Evolutionary conservation across 2,888 invertebrate genomes (phyloP), one percentile per base, ranked within the genome.

Genomic region (Lydus trimaculatus): DNA sequence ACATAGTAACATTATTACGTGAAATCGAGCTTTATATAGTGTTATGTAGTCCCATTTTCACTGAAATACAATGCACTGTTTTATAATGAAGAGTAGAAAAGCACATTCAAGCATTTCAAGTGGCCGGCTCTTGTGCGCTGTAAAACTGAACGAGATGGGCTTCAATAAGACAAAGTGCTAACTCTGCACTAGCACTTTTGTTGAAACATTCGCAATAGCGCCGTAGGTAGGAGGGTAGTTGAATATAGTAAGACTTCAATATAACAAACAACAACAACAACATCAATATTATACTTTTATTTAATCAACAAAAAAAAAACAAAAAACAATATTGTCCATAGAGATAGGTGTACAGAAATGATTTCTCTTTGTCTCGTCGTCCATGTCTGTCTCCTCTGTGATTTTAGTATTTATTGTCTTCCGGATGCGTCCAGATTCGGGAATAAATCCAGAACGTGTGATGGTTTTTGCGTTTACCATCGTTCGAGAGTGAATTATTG

Each of bases 101-200:
- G 80, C 78, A 79, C 80, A 80, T 80, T 79, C 76, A 75, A 75
- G 74, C 76, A 74, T 77, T 79, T 77, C 75, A 73, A 79, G 79
- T 77, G 77, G 79, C 56, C 56, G 56, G 56, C 56, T 77, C 72
- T 78, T 78, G 71, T 76, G 72, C 73, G 78, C 77, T 79, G 79
- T 80, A 78, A 78, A 79, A 80, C 76, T 75, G 75, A 79, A 78
- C 79, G 80, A 80, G 80, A 80, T 80, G 80, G 78, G 78, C 78
- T 76, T 80, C 82, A 83, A 83, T 83, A 83, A 83, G 82, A 83
- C 82, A 81, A 80, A 83, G 83, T 83, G 83, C 81, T 81, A 78
- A 78, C 75, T 75, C 75, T 75, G 39, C 31, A 58, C 58, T 17
- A 48, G 31, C 15, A 39, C 56, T 52, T 56, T 52, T 61, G 36